Percentiles rank a stretch among this genome's conserved stretches.
Evolutionary conservation across 2,113 vertebrate genomes (phyloP).

Genomic region (Tringa solitaria): DNA sequence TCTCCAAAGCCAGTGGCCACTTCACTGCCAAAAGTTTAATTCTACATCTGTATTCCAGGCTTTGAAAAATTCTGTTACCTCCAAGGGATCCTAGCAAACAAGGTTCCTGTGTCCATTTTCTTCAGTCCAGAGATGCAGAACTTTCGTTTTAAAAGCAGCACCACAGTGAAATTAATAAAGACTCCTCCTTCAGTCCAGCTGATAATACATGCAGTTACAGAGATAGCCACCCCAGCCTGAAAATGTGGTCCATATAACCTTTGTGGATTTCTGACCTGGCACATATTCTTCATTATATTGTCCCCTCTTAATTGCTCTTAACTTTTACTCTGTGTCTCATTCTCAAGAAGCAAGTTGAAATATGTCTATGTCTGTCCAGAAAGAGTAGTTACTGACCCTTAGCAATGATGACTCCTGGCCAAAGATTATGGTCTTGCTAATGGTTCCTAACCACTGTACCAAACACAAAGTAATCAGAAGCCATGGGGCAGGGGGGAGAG

Average conservation of each 20-base stretch:
- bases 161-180: background rate
- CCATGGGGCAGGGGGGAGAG: no score
- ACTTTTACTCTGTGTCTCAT: background rate
- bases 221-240: background rate
- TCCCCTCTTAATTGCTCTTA: background rate
- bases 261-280: background rate
- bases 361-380: background rate
- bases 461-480: background rate
- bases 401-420: background rate
- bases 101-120: background rate
- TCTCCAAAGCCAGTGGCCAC: background rate
- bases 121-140: background rate
- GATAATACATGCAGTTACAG: background rate
- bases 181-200: background rate
- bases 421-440: background rate
- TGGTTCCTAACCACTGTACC: background rate
- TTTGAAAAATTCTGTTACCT: background rate
- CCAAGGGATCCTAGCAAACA: background rate
- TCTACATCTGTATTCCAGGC: background rate
- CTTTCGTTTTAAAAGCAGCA: background rate
- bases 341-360: background rate
- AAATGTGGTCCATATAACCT: background rate
- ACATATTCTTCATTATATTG: accelerated
- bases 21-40: background rate
- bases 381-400: background rate